Percentiles rank a stretch among this genome's conserved stretches.
These are phyloP conservation scores for Spondyliosoma cantharus DNA, from an alignment of 2,797 vertebrate genomes.

Conservation along the genomic window DNA sequence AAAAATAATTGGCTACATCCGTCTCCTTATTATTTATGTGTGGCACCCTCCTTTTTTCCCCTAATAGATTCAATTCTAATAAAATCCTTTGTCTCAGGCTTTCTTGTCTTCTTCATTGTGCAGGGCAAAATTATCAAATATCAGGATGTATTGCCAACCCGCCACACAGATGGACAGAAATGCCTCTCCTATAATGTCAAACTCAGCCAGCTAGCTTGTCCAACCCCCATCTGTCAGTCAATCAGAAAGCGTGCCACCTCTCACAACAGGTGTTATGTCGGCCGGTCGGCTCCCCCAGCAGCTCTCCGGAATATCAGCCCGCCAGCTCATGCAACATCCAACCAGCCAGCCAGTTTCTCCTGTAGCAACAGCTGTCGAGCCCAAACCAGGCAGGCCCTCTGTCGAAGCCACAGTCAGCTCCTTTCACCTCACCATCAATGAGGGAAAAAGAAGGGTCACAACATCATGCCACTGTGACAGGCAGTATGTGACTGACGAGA, in stretches of 20 bases:
- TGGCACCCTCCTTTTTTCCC: not conserved
- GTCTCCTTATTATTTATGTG: not conserved
- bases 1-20: not conserved
- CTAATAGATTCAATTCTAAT: not conserved
- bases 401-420: not conserved
- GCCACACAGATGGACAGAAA: conserved; percentile 3
- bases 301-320: conserved; percentile 5
- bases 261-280: conserved; percentile 24
- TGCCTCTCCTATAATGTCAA: conserved; percentile 11
- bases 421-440: not conserved
- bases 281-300: conserved; percentile 18
- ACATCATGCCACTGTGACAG: not conserved
- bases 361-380: conserved; percentile 47
- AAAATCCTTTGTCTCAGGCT: not conserved
- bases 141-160: conserved; percentile 26
- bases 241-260: conserved; percentile 22
- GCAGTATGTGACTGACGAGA: no score
- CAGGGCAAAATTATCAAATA: conserved; percentile 13
- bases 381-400: conserved; percentile 5
- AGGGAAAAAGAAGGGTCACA: not conserved
- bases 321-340: conserved; percentile 14
- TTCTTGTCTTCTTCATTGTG: not conserved
- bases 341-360: conserved; percentile 22
- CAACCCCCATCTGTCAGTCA: conserved; percentile 18
- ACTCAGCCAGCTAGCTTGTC: conserved; percentile 11